phyloP scores from a whole-genome alignment of 2,797 vertebrate species.

The Etheostoma perlongum region DNA sequence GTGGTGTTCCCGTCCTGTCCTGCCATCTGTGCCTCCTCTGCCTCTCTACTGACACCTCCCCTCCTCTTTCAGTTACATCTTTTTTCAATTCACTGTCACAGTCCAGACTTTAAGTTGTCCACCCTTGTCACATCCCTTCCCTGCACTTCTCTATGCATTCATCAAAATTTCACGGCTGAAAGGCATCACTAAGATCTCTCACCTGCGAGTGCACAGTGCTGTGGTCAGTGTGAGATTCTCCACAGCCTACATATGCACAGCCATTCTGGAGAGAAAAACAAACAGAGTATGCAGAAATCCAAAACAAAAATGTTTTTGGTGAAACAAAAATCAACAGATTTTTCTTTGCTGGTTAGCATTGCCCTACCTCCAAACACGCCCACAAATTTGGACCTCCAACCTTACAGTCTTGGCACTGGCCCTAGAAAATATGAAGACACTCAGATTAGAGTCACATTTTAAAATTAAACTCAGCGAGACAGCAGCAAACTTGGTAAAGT shows the following conservation, averaged over 20 bases:
- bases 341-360: background rate
- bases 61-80: slow-evolving; percentile 15
- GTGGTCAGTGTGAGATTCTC: slow-evolving; percentile 96
- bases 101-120: background rate
- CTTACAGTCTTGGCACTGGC: slow-evolving; percentile 96
- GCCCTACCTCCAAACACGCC: slow-evolving; percentile 96
- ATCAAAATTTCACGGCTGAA: background rate
- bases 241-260: slow-evolving; percentile 96
- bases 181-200: slow-evolving; percentile 27
- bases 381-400: slow-evolving; percentile 98
- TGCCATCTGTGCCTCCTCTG: slow-evolving; percentile 35
- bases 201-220: slow-evolving; percentile 99
- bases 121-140: background rate
- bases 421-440: slow-evolving; percentile 79
- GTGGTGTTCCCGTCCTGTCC: slow-evolving; percentile 43
- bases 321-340: background rate
- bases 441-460: slow-evolving; percentile 5
- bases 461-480: background rate
- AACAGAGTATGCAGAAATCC: slow-evolving; percentile 8
- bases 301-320: background rate
- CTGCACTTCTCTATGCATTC: background rate
- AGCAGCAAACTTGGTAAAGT: background rate
- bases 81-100: slow-evolving; percentile 21
- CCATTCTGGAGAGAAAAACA: slow-evolving; percentile 86
- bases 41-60: slow-evolving; percentile 17